Base-by-base conservation (phyloP, 2,113 vertebrate genomes). In the Collichthys lucidus region DNA sequence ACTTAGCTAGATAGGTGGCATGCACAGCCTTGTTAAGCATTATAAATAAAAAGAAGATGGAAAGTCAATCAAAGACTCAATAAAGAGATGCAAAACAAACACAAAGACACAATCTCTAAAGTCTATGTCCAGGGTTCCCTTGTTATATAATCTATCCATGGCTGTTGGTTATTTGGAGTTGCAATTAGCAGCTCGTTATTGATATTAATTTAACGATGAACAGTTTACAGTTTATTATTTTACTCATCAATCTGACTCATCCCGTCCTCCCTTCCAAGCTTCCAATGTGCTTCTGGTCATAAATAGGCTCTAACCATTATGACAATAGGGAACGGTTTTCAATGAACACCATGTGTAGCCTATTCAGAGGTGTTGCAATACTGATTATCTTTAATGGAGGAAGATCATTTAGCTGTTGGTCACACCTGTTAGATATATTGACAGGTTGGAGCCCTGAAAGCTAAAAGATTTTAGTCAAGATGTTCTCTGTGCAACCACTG, bases 361-460 rank as follows among this genome's bases (percentile, higher is more conserved):
- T 57, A 19, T 50, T 64, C 2, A 55, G 68, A 47, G 66, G 16
- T 55, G 60, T 10, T 62, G 65, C 44, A 68, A 22, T 50, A 78
- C 78, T 62, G 69, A 82, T 78, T 53, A 57, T 65, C 61, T 70
- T 55, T 74, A 84, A 76, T 64, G 56, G 47, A 50, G 59, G 11
- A 17, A 52, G 74, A 57, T 71, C 44, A 60, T 69, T 60, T 40
- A 76, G 56, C 56, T 64, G 52, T 76, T 20, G 35, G 42, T 73
- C 63, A 61, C 52, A 26, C 19, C 31, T 4, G 4, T n/a, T 11
- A 5, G 24, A 68, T 4, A 74, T 26, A 74, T 78, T 53, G 56
- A 53, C 53, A 44, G 24, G 24, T 46, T 55, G 22, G 22, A 59
- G 46, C 46, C 40, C 4, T 26, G 3, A 26, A 26, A 26, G 26